Evolutionary conservation across 1,140 invertebrate genomes (phyloP).

Genomic region (Phymorhynchus buccinoides): DNA sequence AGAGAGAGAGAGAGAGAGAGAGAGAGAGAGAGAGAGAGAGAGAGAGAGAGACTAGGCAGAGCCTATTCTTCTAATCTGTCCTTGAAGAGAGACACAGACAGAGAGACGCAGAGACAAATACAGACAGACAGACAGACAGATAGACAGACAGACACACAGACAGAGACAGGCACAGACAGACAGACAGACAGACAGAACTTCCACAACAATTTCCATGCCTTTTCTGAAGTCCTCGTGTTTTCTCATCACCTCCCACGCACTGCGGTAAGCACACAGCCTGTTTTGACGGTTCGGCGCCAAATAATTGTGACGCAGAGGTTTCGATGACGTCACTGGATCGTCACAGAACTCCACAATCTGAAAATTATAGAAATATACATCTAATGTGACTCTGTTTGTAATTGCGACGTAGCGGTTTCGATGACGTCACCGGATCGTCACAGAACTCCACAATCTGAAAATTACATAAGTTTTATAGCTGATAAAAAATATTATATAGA

Average conservation of each 20-base stretch:
- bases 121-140: not conserved
- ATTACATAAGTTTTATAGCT: not conserved
- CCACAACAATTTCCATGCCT: constrained; percentile 16
- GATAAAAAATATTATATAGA: not conserved
- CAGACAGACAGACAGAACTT: not conserved
- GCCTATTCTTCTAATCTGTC: too few relatives aligned
- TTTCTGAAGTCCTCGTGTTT: constrained; percentile 77
- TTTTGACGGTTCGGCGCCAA: constrained; percentile 82
- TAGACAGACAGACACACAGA: not conserved
- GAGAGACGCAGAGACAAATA: too few relatives aligned
- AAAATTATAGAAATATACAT: too few relatives aligned
- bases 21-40: too few relatives aligned
- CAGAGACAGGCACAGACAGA: not conserved
- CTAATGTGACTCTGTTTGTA: too few relatives aligned
- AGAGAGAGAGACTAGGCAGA: too few relatives aligned
- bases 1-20: too few relatives aligned
- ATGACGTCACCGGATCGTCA: constrained; percentile 71
- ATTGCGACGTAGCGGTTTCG: constrained; percentile 77
- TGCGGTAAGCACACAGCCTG: constrained; percentile 78
- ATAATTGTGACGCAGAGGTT: constrained; percentile 77
- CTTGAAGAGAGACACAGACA: too few relatives aligned
- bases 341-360: constrained; percentile 79
- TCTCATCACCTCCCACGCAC: constrained; percentile 79
- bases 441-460: constrained; percentile 75
- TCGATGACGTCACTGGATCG: constrained; percentile 58